These are phyloP conservation scores for Diadegma fenestrale DNA, from an alignment of 2,888 invertebrate genomes.

Conservation along the genomic window DNA sequence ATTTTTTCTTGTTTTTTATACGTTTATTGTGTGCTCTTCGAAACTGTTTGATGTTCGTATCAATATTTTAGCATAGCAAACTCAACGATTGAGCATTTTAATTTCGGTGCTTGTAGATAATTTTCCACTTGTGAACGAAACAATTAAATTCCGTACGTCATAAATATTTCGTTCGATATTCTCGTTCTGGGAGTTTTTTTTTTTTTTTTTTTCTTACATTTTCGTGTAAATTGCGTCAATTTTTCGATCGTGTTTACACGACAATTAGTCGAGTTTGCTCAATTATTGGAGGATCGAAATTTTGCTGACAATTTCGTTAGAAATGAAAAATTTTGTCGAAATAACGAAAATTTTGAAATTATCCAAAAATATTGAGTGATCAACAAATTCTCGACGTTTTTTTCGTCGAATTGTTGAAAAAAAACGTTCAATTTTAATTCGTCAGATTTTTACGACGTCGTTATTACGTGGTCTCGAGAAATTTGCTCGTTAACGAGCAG, in stretches of 20 bases:
- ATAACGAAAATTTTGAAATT: too few species aligned
- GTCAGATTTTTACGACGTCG: constrained; percentile 5
- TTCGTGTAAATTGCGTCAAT: not conserved
- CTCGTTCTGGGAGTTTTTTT: not conserved
- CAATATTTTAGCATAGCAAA: constrained; percentile 27
- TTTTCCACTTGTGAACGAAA: not conserved
- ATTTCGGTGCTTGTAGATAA: not conserved
- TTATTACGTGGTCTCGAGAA: not conserved
- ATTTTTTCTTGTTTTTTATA: not conserved
- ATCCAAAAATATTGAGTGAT: too few species aligned
- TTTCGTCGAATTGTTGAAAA: too few species aligned
- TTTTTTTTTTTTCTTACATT: too few species aligned
- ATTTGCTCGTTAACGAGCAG: constrained; percentile 3
- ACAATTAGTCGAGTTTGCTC: not conserved
- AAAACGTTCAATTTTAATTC: not conserved
- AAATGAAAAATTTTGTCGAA: too few species aligned
- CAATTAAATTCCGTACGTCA: not conserved
- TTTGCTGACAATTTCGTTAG: too few species aligned
- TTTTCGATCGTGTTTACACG: not conserved
- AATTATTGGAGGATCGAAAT: too few species aligned
- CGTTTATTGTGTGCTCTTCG: not conserved
- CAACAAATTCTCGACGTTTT: too few species aligned
- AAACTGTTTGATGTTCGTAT: constrained; percentile 34
- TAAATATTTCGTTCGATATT: not conserved
- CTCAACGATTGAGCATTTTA: constrained; percentile 9